These are phyloP conservation scores for Cladorhizidae sp. DNA, from an alignment of 37 sponge, comb jelly and placozoan genomes.

Conservation along the genomic window DNA sequence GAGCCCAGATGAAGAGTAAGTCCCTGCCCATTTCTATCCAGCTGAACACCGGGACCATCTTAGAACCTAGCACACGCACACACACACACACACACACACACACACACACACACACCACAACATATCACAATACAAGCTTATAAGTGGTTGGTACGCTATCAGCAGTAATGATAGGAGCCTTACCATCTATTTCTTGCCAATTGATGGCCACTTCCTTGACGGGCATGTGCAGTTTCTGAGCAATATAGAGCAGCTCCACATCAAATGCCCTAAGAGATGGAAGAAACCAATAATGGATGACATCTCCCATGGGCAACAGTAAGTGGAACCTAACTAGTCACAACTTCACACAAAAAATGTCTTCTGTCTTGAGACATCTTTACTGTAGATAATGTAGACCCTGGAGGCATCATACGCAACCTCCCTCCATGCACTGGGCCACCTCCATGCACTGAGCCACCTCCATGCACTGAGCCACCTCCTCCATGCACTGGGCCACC, in stretches of 20 bases:
- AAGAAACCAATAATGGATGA: background rate
- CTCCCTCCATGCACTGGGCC: no score
- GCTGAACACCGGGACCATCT: conserved; percentile 91
- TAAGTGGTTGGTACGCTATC: background rate
- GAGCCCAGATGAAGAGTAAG: conserved; percentile 81
- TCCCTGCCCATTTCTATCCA: conserved; percentile 98
- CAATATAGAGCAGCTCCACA: conserved; percentile 95
- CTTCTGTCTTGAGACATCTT: no score
- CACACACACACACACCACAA: no score
- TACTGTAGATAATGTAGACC: no score
- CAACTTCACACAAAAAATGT: background rate
- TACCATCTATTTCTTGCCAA: conserved; percentile 98
- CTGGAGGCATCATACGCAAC: no score
- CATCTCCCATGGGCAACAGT: background rate
- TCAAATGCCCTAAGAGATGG: conserved; percentile 91
- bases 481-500: no score
- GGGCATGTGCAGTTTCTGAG: conserved; percentile 83
- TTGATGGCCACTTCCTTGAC: conserved; percentile 95
- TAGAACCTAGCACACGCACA: conserved; percentile 70
- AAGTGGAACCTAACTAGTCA: background rate
- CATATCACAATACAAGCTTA: background rate
- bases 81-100: background rate
- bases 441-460: no score
- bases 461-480: no score
- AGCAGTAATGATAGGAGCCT: background rate